Percentiles rank a stretch among this genome's conserved stretches.
phyloP scores from a whole-genome alignment of 2,113 vertebrate species.

The Podilymbus podiceps region DNA sequence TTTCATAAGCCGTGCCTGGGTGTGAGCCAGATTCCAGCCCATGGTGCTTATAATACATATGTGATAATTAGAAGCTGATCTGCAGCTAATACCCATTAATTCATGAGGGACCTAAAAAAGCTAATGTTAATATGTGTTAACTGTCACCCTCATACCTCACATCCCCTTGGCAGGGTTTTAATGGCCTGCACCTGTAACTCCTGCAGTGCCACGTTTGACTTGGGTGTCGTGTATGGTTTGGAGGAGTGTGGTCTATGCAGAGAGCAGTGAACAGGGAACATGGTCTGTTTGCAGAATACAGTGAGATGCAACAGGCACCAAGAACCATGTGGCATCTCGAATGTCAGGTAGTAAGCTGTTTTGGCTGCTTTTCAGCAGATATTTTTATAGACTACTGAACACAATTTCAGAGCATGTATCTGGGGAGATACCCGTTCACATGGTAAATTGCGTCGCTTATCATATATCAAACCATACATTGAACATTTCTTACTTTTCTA shows the following conservation, averaged over 20 bases:
- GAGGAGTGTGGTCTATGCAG: neutral
- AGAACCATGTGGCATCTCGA: neutral
- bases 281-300: neutral
- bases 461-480: neutral
- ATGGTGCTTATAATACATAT: neutral
- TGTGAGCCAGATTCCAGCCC: neutral
- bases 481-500: neutral
- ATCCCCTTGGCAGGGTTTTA: neutral
- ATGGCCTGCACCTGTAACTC: neutral
- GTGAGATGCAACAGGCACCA: neutral
- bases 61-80: constrained; percentile 22
- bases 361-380: neutral
- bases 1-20: neutral
- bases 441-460: constrained; percentile 20
- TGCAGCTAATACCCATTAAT: constrained; percentile 7
- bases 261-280: neutral
- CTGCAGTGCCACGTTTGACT: neutral
- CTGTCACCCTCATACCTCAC: neutral
- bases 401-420: neutral
- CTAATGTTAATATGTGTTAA: neutral
- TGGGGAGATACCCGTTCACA: neutral
- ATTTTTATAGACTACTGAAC: neutral
- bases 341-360: neutral
- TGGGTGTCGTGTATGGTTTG: neutral
- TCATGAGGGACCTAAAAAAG: constrained; percentile 9